Conservation (phyloP, 2,797 vertebrate species). For the Babyrousa celebensis region DNA sequence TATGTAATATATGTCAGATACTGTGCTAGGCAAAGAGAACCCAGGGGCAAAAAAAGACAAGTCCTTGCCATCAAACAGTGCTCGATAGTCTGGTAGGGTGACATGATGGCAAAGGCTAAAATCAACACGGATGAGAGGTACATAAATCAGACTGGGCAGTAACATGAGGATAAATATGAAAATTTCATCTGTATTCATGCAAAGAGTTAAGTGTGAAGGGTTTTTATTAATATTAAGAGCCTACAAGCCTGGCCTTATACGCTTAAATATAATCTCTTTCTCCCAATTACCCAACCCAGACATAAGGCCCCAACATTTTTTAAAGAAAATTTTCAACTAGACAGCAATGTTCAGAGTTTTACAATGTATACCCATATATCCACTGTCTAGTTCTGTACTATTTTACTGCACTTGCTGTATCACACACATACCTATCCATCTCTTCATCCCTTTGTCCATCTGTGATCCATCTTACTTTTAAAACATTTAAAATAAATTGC, state of each 20-base stretch:
- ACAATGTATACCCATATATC: background rate
- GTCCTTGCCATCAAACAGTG: background rate
- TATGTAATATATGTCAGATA: background rate
- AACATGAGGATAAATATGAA: background rate
- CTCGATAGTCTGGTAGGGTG: background rate
- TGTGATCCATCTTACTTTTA: slow-evolving; percentile 33
- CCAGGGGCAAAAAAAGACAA: background rate
- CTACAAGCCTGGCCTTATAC: background rate
- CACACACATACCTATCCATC: background rate
- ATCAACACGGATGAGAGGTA: background rate
- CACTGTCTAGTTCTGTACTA: slow-evolving; percentile 10
- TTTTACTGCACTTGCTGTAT: background rate
- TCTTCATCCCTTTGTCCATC: background rate
- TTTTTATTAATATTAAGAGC: slow-evolving; percentile 46
- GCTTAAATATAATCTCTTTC: background rate
- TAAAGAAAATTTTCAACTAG: slow-evolving; percentile 35
- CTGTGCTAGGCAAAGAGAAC: background rate
- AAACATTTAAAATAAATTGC: slow-evolving; percentile 45
- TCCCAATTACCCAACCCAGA: background rate
- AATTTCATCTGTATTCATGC: background rate
- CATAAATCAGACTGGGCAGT: background rate
- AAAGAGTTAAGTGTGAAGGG: slow-evolving; percentile 18
- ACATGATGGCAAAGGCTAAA: slow-evolving; percentile 27
- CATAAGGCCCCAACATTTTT: background rate
- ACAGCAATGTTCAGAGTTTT: slow-evolving; percentile 38